A percentile compares a stretch with the other conserved stretches of the same genome.
phyloP scores from a whole-genome alignment of 2,888 invertebrate species.

The Xestia sexstrigata region DNA sequence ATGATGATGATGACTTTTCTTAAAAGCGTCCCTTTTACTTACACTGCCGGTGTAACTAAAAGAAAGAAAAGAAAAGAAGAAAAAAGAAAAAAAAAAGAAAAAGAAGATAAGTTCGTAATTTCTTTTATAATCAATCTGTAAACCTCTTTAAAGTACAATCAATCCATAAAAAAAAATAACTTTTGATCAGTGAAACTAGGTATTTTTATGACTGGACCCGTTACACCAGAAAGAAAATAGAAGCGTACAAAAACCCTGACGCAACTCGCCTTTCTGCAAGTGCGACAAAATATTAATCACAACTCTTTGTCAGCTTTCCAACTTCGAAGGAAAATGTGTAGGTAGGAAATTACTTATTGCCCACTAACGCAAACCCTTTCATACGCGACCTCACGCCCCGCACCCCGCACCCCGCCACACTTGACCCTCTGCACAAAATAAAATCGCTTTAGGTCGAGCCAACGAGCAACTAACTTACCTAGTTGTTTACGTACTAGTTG shows the following conservation, averaged over 20 bases:
- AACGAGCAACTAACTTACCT: conserved; percentile 61
- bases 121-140: neutral
- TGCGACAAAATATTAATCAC: conserved; percentile 72
- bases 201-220: neutral
- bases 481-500: conserved; percentile 58
- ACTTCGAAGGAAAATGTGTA: conserved; percentile 67
- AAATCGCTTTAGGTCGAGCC: conserved; percentile 69
- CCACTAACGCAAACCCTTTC: conserved; percentile 72
- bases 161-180: neutral
- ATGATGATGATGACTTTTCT: no score
- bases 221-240: neutral
- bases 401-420: conserved; percentile 57
- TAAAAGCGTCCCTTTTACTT: neutral
- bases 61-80: no score
- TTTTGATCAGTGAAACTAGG: neutral
- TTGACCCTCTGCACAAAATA: conserved; percentile 75
- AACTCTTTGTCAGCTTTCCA: conserved; percentile 65
- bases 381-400: conserved; percentile 69
- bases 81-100: no score
- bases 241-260: neutral
- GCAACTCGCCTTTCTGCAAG: conserved; percentile 22
- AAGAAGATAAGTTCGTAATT: no score
- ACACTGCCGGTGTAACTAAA: no score
- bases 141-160: neutral
- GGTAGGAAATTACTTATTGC: conserved; percentile 75